These are phyloP conservation scores for Allacma fusca DNA, from an alignment of 2,888 invertebrate genomes.

Conservation along the genomic window DNA sequence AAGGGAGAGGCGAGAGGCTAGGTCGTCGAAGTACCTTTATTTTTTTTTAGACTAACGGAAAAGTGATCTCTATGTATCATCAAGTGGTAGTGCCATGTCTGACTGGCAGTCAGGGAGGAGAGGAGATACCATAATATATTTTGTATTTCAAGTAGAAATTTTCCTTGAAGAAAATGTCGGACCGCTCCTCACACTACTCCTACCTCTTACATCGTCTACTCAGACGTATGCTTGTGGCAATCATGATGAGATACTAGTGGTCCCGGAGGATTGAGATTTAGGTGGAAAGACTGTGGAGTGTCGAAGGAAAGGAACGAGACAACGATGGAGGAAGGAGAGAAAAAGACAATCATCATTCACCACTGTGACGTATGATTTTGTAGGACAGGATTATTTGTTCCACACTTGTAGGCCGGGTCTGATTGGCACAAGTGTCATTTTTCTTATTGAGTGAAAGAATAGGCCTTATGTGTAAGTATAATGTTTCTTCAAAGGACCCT, in stretches of 20 bases:
- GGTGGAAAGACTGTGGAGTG: neutral
- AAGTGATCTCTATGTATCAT: slow-evolving; percentile 6
- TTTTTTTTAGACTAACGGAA: neutral
- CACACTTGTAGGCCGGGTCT: slow-evolving; percentile 29
- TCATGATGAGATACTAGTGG: slow-evolving; percentile 13
- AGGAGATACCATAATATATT: slow-evolving; percentile 17
- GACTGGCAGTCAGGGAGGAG: neutral
- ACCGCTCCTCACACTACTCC: too few species aligned
- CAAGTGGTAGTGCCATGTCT: neutral
- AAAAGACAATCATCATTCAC: slow-evolving; percentile 36
- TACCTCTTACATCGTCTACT: too few species aligned
- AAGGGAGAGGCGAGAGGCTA: neutral
- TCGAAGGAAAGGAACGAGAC: neutral
- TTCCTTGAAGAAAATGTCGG: neutral
- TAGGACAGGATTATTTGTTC: slow-evolving; percentile 43
- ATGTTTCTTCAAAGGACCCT: neutral
- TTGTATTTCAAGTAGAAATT: slow-evolving; percentile 17
- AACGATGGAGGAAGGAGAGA: slow-evolving; percentile 24
- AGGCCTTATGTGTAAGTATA: neutral
- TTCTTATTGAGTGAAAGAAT: slow-evolving; percentile 35
- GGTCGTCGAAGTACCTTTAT: too few species aligned
- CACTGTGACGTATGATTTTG: slow-evolving; percentile 36
- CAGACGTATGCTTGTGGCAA: slow-evolving; percentile 25
- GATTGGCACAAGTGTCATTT: slow-evolving; percentile 46
- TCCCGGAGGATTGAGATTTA: slow-evolving; percentile 37